phyloP scores from a whole-genome alignment of 2,888 invertebrate species.

The Cosmorhoe ocellata region DNA sequence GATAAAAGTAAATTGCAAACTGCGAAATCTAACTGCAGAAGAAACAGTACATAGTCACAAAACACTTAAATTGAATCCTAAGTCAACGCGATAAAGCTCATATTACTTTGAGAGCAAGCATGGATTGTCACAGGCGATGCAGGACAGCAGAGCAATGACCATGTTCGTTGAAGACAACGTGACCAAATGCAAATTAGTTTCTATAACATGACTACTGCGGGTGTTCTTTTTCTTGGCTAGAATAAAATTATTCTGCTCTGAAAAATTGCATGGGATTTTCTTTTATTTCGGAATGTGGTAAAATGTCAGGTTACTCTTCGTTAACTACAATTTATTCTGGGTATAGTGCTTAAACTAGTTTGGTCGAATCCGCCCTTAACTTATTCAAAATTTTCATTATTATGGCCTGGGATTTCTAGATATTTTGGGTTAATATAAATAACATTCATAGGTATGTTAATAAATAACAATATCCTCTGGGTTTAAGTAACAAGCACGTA shows the following conservation, averaged over 20 bases:
- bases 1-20: conserved; percentile 33
- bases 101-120: not conserved
- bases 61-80: not conserved
- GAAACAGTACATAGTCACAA: not conserved
- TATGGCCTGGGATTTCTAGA: not conserved
- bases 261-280: too few relatives aligned
- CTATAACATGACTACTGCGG: too few relatives aligned
- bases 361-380: too few relatives aligned
- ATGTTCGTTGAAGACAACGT: conserved; percentile 36
- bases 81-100: not conserved
- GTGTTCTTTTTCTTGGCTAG: conserved; percentile 15
- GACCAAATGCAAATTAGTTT: conserved; percentile 45
- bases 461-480: too few relatives aligned
- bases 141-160: conserved; percentile 14
- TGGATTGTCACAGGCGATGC: conserved; percentile 7
- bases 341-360: too few relatives aligned
- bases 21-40: conserved; percentile 11
- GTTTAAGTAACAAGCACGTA: conserved; percentile 14
- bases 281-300: too few relatives aligned
- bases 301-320: too few relatives aligned
- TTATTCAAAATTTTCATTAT: too few relatives aligned
- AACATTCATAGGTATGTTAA: too few relatives aligned
- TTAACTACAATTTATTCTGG: too few relatives aligned
- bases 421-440: not conserved
- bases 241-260: too few relatives aligned